These are phyloP conservation scores for Cassiopea andromeda DNA, from an alignment of 30 jellyfish, hydroid and myxozoan species.

Conservation along the genomic window DNA sequence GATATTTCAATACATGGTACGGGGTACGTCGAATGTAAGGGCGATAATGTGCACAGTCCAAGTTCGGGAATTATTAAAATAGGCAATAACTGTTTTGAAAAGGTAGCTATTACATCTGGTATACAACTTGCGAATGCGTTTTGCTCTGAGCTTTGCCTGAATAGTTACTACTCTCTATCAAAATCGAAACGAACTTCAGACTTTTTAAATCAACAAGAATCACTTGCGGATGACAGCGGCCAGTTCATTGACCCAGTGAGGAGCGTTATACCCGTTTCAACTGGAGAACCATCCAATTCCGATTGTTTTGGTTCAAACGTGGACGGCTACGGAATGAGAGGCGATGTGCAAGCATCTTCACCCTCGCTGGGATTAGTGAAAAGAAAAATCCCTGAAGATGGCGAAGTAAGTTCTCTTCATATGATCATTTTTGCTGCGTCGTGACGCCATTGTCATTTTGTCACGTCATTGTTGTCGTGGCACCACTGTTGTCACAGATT, in stretches of 20 bases:
- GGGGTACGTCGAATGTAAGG: conserved; percentile 58
- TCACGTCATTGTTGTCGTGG: too few species aligned
- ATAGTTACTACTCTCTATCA: conserved; percentile 51
- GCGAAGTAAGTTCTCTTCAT: conserved; percentile 13
- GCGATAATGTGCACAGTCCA: not conserved
- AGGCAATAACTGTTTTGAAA: conserved; percentile 18
- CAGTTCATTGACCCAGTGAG: conserved; percentile 71
- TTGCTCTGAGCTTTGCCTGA: conserved; percentile 76
- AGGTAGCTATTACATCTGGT: conserved; percentile 34
- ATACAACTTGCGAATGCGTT: conserved; percentile 46
- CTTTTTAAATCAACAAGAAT: not conserved
- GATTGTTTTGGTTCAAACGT: conserved; percentile 3
- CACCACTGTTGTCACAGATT: too few species aligned
- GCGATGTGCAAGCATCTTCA: conserved; percentile 74
- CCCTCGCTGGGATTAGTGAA: conserved; percentile 15
- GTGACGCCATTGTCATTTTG: too few species aligned
- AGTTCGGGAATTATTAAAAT: conserved; percentile 2
- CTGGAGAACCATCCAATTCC: conserved; percentile 62
- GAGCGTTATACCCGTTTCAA: conserved; percentile 80
- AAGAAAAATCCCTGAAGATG: conserved; percentile 31
- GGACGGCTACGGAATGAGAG: conserved; percentile 67
- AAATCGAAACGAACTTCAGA: conserved; percentile 13
- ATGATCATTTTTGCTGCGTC: too few species aligned
- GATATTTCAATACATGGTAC: conserved; percentile 58
- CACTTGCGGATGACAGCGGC: conserved; percentile 61